These are phyloP conservation scores for Drosophila maculinotata DNA, from an alignment of 2,888 invertebrate species.

Conservation along the genomic window DNA sequence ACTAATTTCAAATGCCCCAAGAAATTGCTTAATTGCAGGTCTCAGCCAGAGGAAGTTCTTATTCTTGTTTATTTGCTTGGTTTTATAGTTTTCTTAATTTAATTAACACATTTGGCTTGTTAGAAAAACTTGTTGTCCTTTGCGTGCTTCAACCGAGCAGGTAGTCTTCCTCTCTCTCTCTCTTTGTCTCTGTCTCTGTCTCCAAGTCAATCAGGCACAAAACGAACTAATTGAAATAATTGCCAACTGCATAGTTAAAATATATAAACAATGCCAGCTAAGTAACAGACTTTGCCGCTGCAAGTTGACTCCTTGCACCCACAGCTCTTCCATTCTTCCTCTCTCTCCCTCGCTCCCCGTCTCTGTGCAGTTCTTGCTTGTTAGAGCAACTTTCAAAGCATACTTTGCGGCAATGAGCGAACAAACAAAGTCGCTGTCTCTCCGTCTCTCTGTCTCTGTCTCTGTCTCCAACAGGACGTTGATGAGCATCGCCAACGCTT, in stretches of 20 bases:
- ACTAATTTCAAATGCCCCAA: not conserved
- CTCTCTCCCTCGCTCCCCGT: not conserved
- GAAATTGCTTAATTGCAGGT: not conserved
- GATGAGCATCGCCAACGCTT: not conserved
- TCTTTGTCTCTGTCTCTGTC: not conserved
- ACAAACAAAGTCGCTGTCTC: slow-evolving; percentile 26
- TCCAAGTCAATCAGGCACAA: slow-evolving; percentile 57
- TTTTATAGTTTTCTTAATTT: slow-evolving; percentile 27
- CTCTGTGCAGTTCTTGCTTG: slow-evolving; percentile 2
- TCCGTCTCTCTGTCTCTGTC: not conserved
- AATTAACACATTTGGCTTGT: slow-evolving; percentile 52
- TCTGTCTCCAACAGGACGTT: not conserved
- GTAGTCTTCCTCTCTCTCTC: not conserved
- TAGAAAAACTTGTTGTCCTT: slow-evolving; percentile 27
- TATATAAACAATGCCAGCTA: slow-evolving; percentile 51
- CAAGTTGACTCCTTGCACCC: not conserved
- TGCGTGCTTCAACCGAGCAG: slow-evolving; percentile 23
- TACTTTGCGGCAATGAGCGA: slow-evolving; percentile 42
- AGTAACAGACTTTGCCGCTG: slow-evolving; percentile 15
- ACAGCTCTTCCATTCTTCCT: not conserved
- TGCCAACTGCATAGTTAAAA: slow-evolving; percentile 59
- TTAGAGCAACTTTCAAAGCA: slow-evolving; percentile 40
- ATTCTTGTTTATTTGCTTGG: not conserved
- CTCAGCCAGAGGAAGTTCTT: not conserved
- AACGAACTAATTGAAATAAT: slow-evolving; percentile 70